These are phyloP conservation scores for Podarcis raffonei DNA, from an alignment of 2,113 vertebrate genomes.

Conservation along the genomic window DNA sequence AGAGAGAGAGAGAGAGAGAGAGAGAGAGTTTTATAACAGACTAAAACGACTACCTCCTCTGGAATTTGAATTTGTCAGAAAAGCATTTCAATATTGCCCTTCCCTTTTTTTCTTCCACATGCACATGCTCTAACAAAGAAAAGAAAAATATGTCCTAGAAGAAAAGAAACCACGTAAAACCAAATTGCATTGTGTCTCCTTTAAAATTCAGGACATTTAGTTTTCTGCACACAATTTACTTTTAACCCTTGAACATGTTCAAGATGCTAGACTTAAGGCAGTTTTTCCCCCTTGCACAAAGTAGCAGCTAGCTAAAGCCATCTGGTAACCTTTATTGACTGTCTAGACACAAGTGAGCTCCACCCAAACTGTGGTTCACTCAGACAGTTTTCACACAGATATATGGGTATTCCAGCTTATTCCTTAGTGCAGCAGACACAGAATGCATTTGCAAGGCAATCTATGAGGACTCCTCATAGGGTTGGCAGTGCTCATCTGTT, in stretches of 20 bases:
- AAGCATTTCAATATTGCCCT: background rate
- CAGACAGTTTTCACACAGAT: background rate
- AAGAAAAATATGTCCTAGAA: background rate
- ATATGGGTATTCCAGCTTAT: background rate
- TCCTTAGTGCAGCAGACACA: background rate
- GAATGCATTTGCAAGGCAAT: background rate
- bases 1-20: too few relatives aligned
- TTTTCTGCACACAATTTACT: background rate
- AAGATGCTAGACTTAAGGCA: background rate
- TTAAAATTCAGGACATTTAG: background rate
- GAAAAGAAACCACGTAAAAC: background rate
- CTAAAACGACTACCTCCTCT: background rate
- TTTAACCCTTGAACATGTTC: background rate
- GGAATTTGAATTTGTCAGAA: background rate
- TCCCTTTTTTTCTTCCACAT: background rate
- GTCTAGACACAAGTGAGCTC: background rate
- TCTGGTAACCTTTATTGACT: slow-evolving; percentile 9
- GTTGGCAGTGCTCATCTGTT: background rate
- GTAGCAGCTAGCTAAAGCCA: background rate
- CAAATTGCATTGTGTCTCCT: background rate
- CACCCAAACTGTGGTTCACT: background rate
- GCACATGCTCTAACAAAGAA: background rate
- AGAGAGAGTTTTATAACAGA: background rate
- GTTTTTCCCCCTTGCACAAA: background rate
- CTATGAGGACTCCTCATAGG: background rate